Evolutionary conservation across 2,888 invertebrate species (phyloP).

Genomic region (Drosophila cyrtoloma): DNA sequence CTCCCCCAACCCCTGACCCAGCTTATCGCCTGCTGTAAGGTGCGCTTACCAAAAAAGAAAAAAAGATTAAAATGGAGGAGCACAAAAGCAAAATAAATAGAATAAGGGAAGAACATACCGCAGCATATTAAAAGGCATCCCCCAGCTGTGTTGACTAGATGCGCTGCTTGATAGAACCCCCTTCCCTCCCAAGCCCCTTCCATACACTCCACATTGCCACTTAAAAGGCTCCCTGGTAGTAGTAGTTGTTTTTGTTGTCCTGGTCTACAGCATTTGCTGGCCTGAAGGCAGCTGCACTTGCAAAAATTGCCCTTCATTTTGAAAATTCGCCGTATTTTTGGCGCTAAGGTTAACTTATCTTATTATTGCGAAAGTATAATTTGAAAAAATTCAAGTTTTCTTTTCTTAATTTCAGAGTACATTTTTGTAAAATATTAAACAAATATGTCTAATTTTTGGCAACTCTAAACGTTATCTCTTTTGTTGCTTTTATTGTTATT

Average conservation of each 20-base stretch:
- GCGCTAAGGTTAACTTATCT: not conserved
- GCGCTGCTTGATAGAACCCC: constrained; percentile 48
- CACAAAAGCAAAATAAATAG: constrained; percentile 32
- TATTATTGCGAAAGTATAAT: not conserved
- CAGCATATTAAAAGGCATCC: constrained; percentile 78
- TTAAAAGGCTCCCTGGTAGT: constrained; percentile 51
- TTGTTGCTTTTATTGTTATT: too few species aligned
- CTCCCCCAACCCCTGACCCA: constrained; percentile 29
- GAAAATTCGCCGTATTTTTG: not conserved
- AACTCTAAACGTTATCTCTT: not conserved
- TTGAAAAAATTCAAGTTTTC: not conserved
- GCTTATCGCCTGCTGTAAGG: constrained; percentile 75
- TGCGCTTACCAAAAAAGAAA: constrained; percentile 60
- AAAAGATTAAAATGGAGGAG: constrained; percentile 15
- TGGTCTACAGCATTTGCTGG: constrained; percentile 46
- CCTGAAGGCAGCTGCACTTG: constrained; percentile 49
- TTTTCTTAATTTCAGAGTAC: not conserved
- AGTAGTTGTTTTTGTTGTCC: constrained; percentile 29
- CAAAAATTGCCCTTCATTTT: not conserved
- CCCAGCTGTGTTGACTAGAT: constrained; percentile 64
- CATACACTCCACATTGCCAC: constrained; percentile 41
- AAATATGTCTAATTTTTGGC: too few species aligned
- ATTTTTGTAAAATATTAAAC: not conserved
- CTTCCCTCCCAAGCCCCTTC: not conserved
- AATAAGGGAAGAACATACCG: constrained; percentile 66